A percentile compares a stretch with the other conserved stretches of the same genome.
phyloP scores from a whole-genome alignment of 2,888 invertebrate species.

The Aethes cnicana region DNA sequence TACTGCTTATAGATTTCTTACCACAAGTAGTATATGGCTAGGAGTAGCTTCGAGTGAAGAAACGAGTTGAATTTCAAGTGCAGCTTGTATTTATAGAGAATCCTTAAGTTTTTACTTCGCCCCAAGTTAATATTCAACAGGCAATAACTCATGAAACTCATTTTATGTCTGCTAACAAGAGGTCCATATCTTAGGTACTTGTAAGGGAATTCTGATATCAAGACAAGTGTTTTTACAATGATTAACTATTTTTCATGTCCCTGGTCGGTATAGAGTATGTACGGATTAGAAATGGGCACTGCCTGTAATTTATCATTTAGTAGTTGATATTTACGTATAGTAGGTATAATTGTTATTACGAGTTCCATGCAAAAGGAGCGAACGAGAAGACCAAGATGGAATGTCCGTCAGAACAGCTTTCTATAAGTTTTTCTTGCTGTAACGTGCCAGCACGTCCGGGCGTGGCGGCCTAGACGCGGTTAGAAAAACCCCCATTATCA shows the following conservation, averaged over 20 bases:
- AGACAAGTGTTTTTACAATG: constrained; percentile 16
- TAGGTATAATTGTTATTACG: constrained; percentile 15
- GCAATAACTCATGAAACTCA: constrained; percentile 30
- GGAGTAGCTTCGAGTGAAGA: constrained; percentile 13
- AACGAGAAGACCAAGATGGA: constrained; percentile 3
- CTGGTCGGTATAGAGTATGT: constrained; percentile 15
- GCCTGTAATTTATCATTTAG: not conserved
- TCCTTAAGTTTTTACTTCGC: constrained; percentile 27
- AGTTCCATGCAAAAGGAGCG: constrained; percentile 9
- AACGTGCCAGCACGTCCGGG: constrained; percentile 23
- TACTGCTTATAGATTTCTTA: constrained; percentile 26
- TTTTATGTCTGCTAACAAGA: constrained; percentile 17
- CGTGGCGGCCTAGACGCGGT: constrained; percentile 19
- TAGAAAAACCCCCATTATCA: constrained; percentile 29
- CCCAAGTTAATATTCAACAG: constrained; percentile 28
- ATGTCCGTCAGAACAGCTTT: constrained; percentile 5
- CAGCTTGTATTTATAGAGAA: constrained; percentile 27
- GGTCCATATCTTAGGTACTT: not conserved
- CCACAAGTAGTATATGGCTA: constrained; percentile 5
- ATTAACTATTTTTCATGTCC: not conserved
- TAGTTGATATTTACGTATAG: too few relatives aligned
- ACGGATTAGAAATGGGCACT: not conserved
- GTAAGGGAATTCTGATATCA: too few relatives aligned
- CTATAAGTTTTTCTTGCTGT: constrained; percentile 16
- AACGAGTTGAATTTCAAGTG: constrained; percentile 29